phyloP scores from a whole-genome alignment of 2,797 vertebrate species.

The Propithecus deckenii region DNA sequence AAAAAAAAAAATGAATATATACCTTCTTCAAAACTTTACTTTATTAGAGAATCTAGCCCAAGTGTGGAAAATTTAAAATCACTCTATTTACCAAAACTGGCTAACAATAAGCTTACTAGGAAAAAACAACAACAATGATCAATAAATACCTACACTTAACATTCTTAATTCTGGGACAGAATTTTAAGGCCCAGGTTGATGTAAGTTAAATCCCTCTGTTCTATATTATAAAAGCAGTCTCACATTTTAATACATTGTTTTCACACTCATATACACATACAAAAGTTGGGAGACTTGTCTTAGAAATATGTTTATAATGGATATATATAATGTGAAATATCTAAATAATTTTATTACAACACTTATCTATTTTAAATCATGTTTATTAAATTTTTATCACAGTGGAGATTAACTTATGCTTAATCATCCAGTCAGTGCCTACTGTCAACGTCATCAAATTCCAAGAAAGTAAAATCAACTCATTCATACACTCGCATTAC shows the following conservation, averaged over 20 bases:
- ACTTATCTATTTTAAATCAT: conserved; percentile 85
- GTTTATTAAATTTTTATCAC: conserved; percentile 88
- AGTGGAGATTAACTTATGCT: conserved; percentile 86
- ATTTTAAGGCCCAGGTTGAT: neutral
- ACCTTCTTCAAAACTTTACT: conserved; percentile 62
- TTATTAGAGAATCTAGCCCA: conserved; percentile 62
- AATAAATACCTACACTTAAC: neutral
- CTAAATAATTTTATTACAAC: conserved; percentile 77
- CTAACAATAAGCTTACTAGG: neutral
- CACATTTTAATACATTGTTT: conserved; percentile 26
- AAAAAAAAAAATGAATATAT: conserved; percentile 39
- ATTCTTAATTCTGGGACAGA: neutral
- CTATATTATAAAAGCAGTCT: conserved; percentile 24
- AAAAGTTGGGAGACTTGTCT: conserved; percentile 5
- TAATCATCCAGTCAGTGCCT: conserved; percentile 85
- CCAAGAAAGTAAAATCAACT: conserved; percentile 80
- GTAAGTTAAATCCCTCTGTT: neutral
- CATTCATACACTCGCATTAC: conserved; percentile 84
- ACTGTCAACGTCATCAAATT: conserved; percentile 81
- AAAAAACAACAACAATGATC: neutral
- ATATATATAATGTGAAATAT: neutral
- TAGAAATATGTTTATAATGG: conserved; percentile 27
- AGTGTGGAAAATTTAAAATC: conserved; percentile 36
- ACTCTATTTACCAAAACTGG: conserved; percentile 24
- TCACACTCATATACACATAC: conserved; percentile 28